These are phyloP conservation scores for Pristiophorus japonicus DNA, from an alignment of 2,113 vertebrate genomes.

Conservation along the genomic window DNA sequence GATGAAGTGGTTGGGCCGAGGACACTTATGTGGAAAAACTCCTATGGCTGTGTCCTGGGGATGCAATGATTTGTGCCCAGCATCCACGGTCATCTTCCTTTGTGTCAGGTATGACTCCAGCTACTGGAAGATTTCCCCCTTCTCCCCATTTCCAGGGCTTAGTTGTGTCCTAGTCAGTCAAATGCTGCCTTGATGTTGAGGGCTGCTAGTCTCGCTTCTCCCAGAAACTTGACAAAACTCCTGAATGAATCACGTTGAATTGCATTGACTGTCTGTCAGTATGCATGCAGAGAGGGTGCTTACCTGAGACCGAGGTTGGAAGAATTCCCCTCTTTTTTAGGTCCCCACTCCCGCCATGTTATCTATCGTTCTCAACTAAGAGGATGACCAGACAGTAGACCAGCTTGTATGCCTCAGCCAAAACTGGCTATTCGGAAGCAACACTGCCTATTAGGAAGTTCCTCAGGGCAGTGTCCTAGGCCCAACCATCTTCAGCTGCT, in stretches of 20 bases:
- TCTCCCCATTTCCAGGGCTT: background rate
- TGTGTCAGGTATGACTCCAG: background rate
- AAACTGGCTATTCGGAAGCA: background rate
- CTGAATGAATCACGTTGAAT: background rate
- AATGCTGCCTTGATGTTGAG: background rate
- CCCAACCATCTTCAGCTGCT: no score
- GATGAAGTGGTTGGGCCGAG: background rate
- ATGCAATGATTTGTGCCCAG: background rate
- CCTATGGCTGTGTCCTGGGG: no score
- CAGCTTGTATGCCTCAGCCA: background rate
- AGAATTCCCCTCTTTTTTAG: background rate
- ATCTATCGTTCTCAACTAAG: background rate
- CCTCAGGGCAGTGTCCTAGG: no score
- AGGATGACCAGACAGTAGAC: background rate
- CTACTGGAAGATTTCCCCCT: background rate
- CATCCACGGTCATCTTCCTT: background rate
- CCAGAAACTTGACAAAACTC: background rate
- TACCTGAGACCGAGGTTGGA: background rate
- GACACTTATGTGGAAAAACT: background rate
- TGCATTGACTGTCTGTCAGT: background rate
- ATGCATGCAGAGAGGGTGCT: background rate
- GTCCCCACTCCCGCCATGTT: background rate
- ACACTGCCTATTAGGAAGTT: no score
- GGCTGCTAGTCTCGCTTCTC: background rate
- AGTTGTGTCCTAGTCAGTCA: background rate